phyloP scores from a whole-genome alignment of 2,888 invertebrate genomes.

The Deroplatys truncata region DNA sequence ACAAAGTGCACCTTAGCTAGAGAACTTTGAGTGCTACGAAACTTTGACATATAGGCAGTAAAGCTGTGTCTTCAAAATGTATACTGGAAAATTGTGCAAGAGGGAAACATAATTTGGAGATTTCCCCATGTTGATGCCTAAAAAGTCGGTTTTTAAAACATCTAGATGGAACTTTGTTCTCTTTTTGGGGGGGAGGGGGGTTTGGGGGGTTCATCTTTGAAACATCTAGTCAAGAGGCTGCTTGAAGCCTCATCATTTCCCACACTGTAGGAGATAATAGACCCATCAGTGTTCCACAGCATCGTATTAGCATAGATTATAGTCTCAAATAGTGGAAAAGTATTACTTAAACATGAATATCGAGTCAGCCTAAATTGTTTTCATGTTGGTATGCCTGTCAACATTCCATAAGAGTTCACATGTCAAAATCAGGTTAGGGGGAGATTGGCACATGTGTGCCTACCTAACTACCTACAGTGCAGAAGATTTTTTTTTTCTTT shows the following conservation, averaged over 20 bases:
- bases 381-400: constrained; percentile 18
- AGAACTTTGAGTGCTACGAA: background rate
- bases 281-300: constrained; percentile 23
- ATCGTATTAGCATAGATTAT: constrained; percentile 1
- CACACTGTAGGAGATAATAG: constrained; percentile 16
- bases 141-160: background rate
- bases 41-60: background rate
- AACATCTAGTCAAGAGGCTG: constrained; percentile 29
- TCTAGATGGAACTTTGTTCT: background rate
- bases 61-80: background rate
- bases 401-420: constrained; percentile 30
- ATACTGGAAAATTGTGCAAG: background rate
- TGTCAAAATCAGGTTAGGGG: constrained; percentile 23
- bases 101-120: background rate
- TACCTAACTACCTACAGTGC: constrained; percentile 9
- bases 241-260: constrained; percentile 14
- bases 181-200: background rate
- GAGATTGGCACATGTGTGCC: background rate
- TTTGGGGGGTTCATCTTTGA: background rate
- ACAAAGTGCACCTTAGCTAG: background rate
- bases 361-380: constrained; percentile 23
- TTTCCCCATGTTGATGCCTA: background rate
- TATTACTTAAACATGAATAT: constrained; percentile 5
- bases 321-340: constrained; percentile 5
- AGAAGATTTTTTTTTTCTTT: constrained; percentile 19